A percentile compares a stretch with the other conserved stretches of the same genome.
Conservation (phyloP, 2,888 invertebrate species). For the Nomada flava region DNA sequence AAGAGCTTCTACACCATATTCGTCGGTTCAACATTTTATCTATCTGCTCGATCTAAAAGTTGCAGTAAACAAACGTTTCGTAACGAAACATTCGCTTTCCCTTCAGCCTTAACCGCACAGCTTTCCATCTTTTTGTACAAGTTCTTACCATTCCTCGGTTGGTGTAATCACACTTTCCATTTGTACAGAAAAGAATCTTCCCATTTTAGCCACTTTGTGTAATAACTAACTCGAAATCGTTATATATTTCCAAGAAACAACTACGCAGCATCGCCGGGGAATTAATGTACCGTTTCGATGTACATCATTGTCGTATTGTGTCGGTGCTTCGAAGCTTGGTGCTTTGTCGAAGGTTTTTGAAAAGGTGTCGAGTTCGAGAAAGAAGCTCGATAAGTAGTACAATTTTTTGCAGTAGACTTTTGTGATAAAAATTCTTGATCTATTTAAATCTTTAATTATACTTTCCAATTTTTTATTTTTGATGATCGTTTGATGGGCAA, state of each 20-base stretch:
- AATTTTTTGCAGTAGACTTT: background rate
- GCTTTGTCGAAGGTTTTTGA: no score
- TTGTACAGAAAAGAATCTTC: background rate
- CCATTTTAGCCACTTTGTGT: background rate
- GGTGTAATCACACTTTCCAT: slow-evolving; percentile 29
- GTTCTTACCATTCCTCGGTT: background rate
- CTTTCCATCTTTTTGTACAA: slow-evolving; percentile 39
- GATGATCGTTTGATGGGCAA: slow-evolving; percentile 8
- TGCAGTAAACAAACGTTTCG: slow-evolving; percentile 25
- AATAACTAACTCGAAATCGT: background rate
- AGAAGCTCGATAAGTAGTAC: background rate
- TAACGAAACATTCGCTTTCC: slow-evolving; percentile 40
- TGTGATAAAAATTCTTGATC: no score
- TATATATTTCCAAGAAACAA: background rate
- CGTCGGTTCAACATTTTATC: background rate
- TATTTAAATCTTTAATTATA: no score
- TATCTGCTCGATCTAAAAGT: background rate
- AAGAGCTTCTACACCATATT: background rate
- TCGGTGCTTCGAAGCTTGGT: background rate
- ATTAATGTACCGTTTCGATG: background rate
- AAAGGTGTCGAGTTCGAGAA: background rate
- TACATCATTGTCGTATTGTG: background rate
- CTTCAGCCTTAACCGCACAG: background rate
- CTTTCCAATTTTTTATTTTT: no score
- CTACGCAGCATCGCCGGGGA: background rate